Evolutionary conservation across 2,113 vertebrate genomes (phyloP).

Genomic region (Nothoprocta perdicaria): DNA sequence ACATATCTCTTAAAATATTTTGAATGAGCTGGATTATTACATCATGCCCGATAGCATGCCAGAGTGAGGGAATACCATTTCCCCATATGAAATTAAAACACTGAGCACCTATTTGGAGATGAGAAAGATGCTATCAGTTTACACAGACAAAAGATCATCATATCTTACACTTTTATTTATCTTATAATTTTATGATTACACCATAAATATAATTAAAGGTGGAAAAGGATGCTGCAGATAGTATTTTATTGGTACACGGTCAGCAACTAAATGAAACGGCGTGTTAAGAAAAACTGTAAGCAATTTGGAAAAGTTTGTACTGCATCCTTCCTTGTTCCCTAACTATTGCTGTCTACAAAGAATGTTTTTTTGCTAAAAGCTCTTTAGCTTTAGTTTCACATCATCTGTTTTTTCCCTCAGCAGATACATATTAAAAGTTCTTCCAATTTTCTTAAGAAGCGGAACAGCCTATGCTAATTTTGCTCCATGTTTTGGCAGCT

Average conservation of each 20-base stretch:
- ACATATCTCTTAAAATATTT: not conserved
- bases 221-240: not conserved
- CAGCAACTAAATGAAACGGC: not conserved
- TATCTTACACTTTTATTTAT: slow-evolving; percentile 21
- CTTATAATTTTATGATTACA: slow-evolving; percentile 21
- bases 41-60: slow-evolving; percentile 3
- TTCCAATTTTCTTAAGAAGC: not conserved
- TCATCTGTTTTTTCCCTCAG: not conserved
- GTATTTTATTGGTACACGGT: not conserved
- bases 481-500: not conserved
- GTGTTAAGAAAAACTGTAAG: not conserved
- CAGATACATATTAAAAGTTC: not conserved
- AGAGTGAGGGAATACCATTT: slow-evolving; percentile 45
- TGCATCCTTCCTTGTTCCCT: slow-evolving; percentile 3
- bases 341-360: not conserved
- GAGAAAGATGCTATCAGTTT: slow-evolving; percentile 50
- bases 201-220: slow-evolving; percentile 27
- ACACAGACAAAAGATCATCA: slow-evolving; percentile 5
- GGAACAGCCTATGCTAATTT: not conserved
- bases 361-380: not conserved
- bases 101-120: slow-evolving; percentile 54
- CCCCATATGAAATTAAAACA: slow-evolving; percentile 44
- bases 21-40: not conserved
- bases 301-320: not conserved
- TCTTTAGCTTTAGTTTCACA: not conserved